These are phyloP conservation scores for Bombus balteatus DNA, from an alignment of 1,140 invertebrate species.

Conservation along the genomic window DNA sequence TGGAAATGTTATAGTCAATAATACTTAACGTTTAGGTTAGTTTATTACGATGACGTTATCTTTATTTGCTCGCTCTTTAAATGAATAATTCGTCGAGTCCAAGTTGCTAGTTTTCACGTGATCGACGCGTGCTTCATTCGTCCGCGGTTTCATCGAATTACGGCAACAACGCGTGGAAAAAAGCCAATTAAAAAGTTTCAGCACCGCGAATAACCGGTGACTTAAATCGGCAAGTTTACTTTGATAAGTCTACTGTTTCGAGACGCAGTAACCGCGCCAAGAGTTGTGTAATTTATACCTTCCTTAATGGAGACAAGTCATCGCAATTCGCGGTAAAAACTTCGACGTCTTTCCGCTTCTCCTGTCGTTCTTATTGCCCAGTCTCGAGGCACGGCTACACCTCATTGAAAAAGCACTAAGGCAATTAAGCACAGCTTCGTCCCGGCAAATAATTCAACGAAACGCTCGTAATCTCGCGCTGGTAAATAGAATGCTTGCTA, in stretches of 20 bases:
- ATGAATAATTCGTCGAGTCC: no score
- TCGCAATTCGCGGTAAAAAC: constrained; percentile 61
- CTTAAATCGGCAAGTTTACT: constrained; percentile 37
- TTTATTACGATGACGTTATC: no score
- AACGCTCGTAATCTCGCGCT: constrained; percentile 10
- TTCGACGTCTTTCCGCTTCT: constrained; percentile 43
- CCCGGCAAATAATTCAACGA: constrained; percentile 1
- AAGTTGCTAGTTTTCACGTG: no score
- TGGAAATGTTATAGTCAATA: no score
- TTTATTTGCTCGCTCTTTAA: no score
- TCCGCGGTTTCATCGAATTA: not conserved
- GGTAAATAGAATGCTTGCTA: not conserved
- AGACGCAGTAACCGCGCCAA: constrained; percentile 15
- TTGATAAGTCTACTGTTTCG: constrained; percentile 35
- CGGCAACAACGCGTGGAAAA: not conserved
- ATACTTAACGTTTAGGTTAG: no score
- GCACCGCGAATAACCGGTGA: constrained; percentile 20
- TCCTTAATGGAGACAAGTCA: constrained; percentile 59
- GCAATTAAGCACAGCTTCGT: constrained; percentile 39
- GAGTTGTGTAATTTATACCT: constrained; percentile 60
- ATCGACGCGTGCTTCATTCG: no score
- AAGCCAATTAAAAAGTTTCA: constrained; percentile 58
- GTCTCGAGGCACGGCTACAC: not conserved
- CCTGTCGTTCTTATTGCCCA: not conserved
- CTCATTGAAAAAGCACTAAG: constrained; percentile 34